Conservation (phyloP, 2,888 invertebrate species). For the Ophioninae sp. region DNA sequence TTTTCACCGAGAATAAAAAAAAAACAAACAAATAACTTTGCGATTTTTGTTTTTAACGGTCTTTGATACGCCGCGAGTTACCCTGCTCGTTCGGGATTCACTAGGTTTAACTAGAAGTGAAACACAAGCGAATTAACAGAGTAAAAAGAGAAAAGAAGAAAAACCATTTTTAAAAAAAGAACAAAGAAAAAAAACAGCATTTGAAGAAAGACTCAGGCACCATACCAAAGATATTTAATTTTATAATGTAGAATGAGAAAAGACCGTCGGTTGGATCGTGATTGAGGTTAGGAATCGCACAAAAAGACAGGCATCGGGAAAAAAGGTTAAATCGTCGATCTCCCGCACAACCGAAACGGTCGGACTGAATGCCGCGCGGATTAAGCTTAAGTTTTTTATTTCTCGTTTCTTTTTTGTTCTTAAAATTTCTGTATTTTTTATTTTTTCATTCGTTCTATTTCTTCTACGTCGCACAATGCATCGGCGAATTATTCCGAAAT, state of each 20-base stretch:
- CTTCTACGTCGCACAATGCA: conserved; percentile 8
- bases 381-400: too few species aligned
- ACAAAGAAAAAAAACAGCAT: conserved; percentile 6
- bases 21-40: neutral
- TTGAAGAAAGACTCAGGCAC: conserved; percentile 77
- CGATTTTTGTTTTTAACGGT: conserved; percentile 21
- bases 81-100: conserved; percentile 58
- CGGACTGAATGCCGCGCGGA: conserved; percentile 9
- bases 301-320: conserved; percentile 63
- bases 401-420: neutral
- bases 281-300: conserved; percentile 76
- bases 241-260: conserved; percentile 70
- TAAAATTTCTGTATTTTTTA: neutral
- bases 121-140: neutral
- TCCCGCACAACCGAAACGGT: conserved; percentile 62
- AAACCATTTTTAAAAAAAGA: neutral
- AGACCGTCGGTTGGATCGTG: conserved; percentile 74
- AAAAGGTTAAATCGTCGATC: conserved; percentile 45
- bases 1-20: conserved; percentile 38
- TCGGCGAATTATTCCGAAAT: neutral
- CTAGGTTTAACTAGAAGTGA: conserved; percentile 42
- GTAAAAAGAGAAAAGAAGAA: neutral
- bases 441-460: conserved; percentile 12
- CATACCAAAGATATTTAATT: conserved; percentile 80
- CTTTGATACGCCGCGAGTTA: conserved; percentile 44